Evolutionary conservation across 2,113 vertebrate genomes (phyloP).

Genomic region (Anthoscopus minutus): DNA sequence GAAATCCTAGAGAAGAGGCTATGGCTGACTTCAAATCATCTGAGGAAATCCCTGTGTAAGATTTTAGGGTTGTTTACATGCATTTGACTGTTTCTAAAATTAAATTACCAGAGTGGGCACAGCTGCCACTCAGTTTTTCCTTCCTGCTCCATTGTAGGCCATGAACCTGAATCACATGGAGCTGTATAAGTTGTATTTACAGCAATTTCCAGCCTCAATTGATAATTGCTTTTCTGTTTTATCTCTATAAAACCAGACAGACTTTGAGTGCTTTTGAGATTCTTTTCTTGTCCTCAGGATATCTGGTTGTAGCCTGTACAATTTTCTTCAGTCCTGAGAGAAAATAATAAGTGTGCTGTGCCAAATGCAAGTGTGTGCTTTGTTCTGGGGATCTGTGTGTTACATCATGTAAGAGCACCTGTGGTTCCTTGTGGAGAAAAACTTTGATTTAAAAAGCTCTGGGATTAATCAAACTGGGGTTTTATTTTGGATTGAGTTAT

Average conservation of each 20-base stretch:
- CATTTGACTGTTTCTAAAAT: not conserved
- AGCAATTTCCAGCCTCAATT: not conserved
- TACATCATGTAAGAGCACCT: not conserved
- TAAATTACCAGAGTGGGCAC: not conserved
- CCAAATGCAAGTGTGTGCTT: not conserved
- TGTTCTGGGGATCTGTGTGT: not conserved
- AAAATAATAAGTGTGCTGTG: not conserved
- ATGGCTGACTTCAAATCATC: not conserved
- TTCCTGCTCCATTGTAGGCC: not conserved
- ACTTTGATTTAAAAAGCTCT: not conserved
- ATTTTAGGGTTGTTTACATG: not conserved
- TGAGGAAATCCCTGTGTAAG: not conserved
- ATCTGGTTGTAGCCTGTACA: not conserved
- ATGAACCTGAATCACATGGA: not conserved
- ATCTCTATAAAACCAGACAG: not conserved
- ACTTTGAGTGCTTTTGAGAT: not conserved
- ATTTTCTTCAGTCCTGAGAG: not conserved
- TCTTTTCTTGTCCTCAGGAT: not conserved
- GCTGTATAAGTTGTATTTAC: not conserved
- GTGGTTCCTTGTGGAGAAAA: not conserved
- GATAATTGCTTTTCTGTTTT: not conserved
- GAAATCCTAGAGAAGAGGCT: not conserved
- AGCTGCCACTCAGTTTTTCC: not conserved
- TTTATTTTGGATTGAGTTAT: not conserved
- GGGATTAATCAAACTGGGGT: slow-evolving; percentile 3